Evolutionary conservation across 2,797 vertebrate species (phyloP).

Genomic region (Champsocephalus esox): DNA sequence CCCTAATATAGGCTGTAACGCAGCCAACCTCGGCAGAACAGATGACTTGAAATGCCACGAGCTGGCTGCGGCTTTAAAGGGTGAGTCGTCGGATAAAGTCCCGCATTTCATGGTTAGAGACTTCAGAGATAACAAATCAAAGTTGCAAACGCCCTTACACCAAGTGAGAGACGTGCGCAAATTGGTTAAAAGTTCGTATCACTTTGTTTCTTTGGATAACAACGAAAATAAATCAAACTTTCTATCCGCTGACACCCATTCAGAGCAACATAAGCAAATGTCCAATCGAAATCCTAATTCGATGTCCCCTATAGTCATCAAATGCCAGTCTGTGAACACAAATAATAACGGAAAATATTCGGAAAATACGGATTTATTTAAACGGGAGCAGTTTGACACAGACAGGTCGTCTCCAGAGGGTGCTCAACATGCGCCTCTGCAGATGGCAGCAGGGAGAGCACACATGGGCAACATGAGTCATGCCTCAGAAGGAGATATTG

Average conservation of each 20-base stretch:
- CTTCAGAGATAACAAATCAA: conserved; percentile 89
- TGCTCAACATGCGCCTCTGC: conserved; percentile 79
- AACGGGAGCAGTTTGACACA: conserved; percentile 55
- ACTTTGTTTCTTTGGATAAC: conserved; percentile 89
- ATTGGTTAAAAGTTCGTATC: conserved; percentile 92
- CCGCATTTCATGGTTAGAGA: conserved; percentile 95
- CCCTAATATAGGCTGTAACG: conserved; percentile 81
- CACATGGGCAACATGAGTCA: conserved; percentile 63
- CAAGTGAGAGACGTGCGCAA: conserved; percentile 96
- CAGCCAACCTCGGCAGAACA: conserved; percentile 64
- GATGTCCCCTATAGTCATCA: conserved; percentile 92
- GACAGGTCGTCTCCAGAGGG: conserved; percentile 85
- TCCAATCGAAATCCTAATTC: conserved; percentile 75
- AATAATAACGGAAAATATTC: conserved; percentile 76
- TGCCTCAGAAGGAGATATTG: conserved; percentile 78
- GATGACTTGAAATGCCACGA: conserved; percentile 86
- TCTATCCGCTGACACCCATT: conserved; percentile 73
- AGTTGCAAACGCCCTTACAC: conserved; percentile 90
- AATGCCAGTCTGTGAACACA: conserved; percentile 91
- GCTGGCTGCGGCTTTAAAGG: conserved; percentile 77
- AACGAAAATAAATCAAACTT: conserved; percentile 82
- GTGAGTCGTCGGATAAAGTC: conserved; percentile 89
- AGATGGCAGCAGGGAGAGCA: conserved; percentile 78
- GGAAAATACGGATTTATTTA: conserved; percentile 52
- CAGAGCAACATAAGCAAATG: conserved; percentile 83